Percentiles rank a stretch among this genome's conserved stretches.
Conservation (phyloP, 1,140 invertebrate genomes). For the Thaumatotibia leucotreta region DNA sequence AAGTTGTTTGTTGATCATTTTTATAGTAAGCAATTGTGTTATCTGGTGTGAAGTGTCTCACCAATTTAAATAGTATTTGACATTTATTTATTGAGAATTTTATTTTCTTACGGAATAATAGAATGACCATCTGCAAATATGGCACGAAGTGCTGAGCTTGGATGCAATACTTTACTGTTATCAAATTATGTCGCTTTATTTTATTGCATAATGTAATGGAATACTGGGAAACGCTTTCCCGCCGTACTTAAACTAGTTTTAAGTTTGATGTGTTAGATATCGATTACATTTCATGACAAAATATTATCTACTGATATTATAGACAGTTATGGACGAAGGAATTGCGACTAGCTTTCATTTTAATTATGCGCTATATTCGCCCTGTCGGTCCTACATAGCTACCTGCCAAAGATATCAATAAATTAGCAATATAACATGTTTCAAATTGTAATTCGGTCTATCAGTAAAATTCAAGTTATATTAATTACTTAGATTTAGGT, state of each 20-base stretch:
- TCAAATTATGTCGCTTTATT: background rate
- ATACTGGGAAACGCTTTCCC: background rate
- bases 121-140: conserved; percentile 75
- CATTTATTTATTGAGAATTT: conserved; percentile 76
- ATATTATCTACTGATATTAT: conserved; percentile 12
- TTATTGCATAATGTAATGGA: conserved; percentile 7
- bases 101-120: conserved; percentile 73
- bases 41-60: conserved; percentile 70
- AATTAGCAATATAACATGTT: conserved; percentile 6
- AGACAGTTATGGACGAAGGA: conserved; percentile 14
- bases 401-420: conserved; percentile 14
- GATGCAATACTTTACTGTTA: background rate
- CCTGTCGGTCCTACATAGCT: background rate
- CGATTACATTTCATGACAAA: conserved; percentile 13
- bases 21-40: conserved; percentile 75
- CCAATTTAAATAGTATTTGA: conserved; percentile 68
- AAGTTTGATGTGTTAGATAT: background rate
- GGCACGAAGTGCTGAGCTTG: conserved; percentile 36
- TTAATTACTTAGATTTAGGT: conserved; percentile 3
- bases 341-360: conserved; percentile 17
- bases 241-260: conserved; percentile 11
- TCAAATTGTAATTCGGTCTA: conserved; percentile 11
- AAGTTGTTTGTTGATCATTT: conserved; percentile 75
- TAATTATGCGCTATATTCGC: background rate
- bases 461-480: background rate